phyloP scores from a whole-genome alignment of 2,113 vertebrate species.

The Heterotis niloticus region DNA sequence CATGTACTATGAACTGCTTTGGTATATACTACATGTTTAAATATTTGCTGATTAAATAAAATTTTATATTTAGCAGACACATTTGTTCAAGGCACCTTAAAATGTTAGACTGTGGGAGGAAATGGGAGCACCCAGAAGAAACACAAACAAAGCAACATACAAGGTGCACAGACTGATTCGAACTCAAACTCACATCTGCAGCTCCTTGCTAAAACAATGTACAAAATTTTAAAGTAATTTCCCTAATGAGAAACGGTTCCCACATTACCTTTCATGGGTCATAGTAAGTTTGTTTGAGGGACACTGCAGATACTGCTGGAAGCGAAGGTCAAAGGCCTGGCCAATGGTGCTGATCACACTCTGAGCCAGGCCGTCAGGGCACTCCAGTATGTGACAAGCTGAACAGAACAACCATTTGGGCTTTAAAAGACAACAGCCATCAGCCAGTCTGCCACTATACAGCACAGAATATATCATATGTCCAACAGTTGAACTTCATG shows the following conservation, averaged over 20 bases:
- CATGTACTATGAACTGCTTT: too few species aligned
- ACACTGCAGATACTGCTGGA: constrained; percentile 91
- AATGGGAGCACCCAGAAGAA: too few species aligned
- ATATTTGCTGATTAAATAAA: too few species aligned
- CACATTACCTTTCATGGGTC: constrained; percentile 78
- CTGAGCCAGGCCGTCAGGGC: constrained; percentile 86
- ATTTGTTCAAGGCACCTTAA: too few species aligned
- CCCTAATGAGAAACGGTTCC: background rate
- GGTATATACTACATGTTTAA: too few species aligned
- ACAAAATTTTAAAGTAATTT: background rate
- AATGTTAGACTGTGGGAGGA: too few species aligned
- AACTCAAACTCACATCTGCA: background rate
- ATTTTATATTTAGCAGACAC: too few species aligned
- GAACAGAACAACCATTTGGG: constrained; percentile 29
- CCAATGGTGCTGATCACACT: constrained; percentile 94
- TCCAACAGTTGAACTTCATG: background rate
- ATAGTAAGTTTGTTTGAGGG: constrained; percentile 78
- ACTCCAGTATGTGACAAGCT: constrained; percentile 97
- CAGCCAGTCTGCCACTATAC: background rate
- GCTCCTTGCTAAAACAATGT: background rate
- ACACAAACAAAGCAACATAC: too few species aligned
- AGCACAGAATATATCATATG: background rate
- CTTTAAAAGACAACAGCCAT: background rate
- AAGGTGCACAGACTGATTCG: background rate
- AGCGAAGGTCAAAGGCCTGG: constrained; percentile 94